Conservation (phyloP, 2,888 invertebrate species). For the Drosophila prostipennis region DNA sequence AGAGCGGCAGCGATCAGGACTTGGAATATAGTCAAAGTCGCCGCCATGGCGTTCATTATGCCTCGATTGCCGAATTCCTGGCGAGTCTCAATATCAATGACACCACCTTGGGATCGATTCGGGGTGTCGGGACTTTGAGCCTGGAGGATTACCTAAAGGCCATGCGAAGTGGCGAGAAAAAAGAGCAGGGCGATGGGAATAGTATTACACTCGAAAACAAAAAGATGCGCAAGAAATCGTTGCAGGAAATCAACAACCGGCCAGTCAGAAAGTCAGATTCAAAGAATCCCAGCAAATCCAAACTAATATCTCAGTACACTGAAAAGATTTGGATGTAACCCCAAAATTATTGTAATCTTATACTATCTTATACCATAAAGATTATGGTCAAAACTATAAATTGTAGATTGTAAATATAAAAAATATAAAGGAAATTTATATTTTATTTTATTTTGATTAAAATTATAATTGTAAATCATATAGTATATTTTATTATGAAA, state of each 20-base stretch:
- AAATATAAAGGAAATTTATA: too few species aligned
- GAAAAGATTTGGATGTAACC: not conserved
- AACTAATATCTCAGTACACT: not conserved
- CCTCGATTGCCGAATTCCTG: not conserved
- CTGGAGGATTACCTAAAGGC: not conserved
- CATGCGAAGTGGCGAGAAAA: not conserved
- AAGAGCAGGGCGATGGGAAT: not conserved
- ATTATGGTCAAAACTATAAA: too few species aligned
- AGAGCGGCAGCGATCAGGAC: not conserved
- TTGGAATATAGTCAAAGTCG: not conserved
- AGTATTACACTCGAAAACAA: not conserved
- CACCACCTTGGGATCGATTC: not conserved
- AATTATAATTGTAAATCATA: too few species aligned
- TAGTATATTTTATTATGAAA: too few species aligned
- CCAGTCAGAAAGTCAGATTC: not conserved
- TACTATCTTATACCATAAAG: too few species aligned
- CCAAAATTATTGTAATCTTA: too few species aligned
- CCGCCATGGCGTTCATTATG: not conserved
- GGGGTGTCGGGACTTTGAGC: not conserved
- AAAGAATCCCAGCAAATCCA: not conserved
- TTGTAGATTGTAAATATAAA: too few species aligned
- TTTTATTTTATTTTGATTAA: too few species aligned
- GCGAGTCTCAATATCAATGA: constrained; percentile 1
- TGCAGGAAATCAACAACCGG: not conserved
- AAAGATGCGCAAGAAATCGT: not conserved